Evolutionary conservation across 2,797 vertebrate species (phyloP), one percentile per base, ranked within the genome.

Genomic region (Melanotaenia boesemani): DNA sequence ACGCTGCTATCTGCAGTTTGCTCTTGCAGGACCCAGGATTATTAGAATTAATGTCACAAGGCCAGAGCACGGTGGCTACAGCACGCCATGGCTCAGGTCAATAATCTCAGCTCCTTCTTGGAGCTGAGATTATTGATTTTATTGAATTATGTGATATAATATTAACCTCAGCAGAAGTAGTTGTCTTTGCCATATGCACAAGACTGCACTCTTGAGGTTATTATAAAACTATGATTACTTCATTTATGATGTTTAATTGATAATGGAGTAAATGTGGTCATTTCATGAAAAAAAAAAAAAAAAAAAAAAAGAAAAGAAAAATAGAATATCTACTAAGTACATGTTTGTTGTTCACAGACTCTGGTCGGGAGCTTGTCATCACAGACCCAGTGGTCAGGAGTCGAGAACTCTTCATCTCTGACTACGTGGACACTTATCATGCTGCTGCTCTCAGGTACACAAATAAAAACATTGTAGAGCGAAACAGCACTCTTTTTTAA

Each of bases 351-450:
- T 87, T 67, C 50, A 8, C 93, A 99, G 98, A 99, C 84, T 99
- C 98, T 65, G 98, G 98, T 10, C 95, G 97, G 81, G 98, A 99
- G 89, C 94, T 99, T 89, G 97, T 99, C 73, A 99, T 99, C 87
- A 99, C 96, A 50, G 98, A 99, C 89, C 97, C 98, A 0, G 97
- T 99, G 66, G 97, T 99, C 91, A 97, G 97, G 94, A 99, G 97
- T 91, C 91, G 98, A 85, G 98, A 99, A 89, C 98, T 99, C 91
- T 99, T 99, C 93, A 99, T 99, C 89, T 99, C 98, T 0, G 98
- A 99, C 88, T 99, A 99, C 0, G 97, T 99, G 55, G 98, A 99
- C 92, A 99, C 98, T 1, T 99, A 99, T 88, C 98, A 99, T 3
- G 98, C 98, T 88, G 97, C 97, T 94, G 97, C 97, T 91, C 97